Base-by-base conservation (phyloP, 2,797 vertebrate genomes). In the Galago senegalensis region DNA sequence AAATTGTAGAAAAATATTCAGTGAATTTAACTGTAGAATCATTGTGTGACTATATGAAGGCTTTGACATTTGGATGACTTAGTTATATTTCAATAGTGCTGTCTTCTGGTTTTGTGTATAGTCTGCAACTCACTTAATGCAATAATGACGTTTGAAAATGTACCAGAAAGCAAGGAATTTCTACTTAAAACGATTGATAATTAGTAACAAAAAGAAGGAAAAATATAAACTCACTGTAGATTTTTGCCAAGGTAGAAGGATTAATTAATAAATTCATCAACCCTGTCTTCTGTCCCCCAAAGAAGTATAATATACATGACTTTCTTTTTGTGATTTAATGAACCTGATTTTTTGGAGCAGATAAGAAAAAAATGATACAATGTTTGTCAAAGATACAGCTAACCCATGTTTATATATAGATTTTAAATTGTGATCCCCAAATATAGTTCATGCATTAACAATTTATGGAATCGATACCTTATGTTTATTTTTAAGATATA, bases 1-100 rank as follows among this genome's bases (percentile, higher is more conserved):
- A 61, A 84, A 61, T 85, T 34, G 69, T 49, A 88, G 43, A 53
- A 84, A 96, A 88, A 69, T 85, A 13, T 73, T 85, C 21, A n/a
- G n/a, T 82, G 92, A 16, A 43, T 27, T 75, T 65, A 97, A 81
- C 92, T 95, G 87, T 91, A 91, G 29, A 84, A 85, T 79, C 49
- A 31, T 11, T 49, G 1, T 79, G 12, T 93, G 49, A 53, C 29
- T 70, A 2, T 56, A 21, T 70, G 37, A 89, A 69, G 56, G 27
- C 13, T 84, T 87, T 46, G 81, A 76, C 17, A 60, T 67, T 83
- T 83, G 16, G n/a, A 65, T 75, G 29, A 53, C n/a, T 90, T 91
- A 61, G 69, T 90, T 82, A 37, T 83, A 43, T 85, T 92, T 89
- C 27, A 61, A 3, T 87, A 87, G 76, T 85, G 37, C 14, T 65